phyloP scores from a whole-genome alignment of 2,113 vertebrate species.

The Cervus canadensis region DNA sequence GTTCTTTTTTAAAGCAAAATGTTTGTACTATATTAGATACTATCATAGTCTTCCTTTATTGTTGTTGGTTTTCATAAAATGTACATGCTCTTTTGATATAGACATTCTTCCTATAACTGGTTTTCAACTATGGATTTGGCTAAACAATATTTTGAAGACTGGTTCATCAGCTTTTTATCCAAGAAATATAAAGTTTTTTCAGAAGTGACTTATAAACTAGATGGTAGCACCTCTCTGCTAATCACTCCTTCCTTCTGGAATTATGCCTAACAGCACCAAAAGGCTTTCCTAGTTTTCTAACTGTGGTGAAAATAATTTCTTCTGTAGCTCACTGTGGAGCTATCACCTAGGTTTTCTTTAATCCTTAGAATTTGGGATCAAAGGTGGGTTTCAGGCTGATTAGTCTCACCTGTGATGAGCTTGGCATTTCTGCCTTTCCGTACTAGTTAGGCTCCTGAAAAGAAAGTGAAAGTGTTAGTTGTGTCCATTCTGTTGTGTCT shows the following conservation, averaged over 20 bases:
- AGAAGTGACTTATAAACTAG: background rate
- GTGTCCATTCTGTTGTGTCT: background rate
- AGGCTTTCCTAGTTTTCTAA: background rate
- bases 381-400: slow-evolving; percentile 1
- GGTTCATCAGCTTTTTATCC: background rate
- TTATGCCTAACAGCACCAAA: background rate
- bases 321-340: background rate
- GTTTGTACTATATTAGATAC: background rate
- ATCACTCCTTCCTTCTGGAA: background rate
- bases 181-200: background rate
- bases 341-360: background rate
- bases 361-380: background rate
- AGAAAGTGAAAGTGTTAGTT: background rate
- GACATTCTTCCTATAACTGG: background rate
- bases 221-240: background rate
- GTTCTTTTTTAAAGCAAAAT: background rate
- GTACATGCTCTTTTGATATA: background rate
- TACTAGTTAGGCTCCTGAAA: background rate
- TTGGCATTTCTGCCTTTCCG: background rate
- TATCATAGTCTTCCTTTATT: background rate
- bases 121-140: background rate
- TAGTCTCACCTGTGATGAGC: background rate
- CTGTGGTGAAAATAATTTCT: background rate
- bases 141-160: background rate
- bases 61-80: background rate